Evolutionary conservation across 1,140 invertebrate genomes (phyloP).

Genomic region (Danaus melanippus): DNA sequence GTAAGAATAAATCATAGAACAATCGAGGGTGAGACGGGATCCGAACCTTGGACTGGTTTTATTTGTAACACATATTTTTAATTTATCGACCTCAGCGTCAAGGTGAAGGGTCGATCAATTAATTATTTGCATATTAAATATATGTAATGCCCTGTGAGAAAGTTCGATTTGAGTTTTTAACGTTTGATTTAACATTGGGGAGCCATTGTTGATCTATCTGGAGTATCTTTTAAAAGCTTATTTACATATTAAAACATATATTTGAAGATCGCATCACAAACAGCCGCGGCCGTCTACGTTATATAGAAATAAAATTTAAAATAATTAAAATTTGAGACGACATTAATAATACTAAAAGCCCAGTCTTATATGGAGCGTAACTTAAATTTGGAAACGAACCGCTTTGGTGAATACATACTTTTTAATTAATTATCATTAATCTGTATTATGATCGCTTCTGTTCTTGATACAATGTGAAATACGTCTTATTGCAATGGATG

Average conservation of each 20-base stretch:
- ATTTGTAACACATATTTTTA: slow-evolving; percentile 40
- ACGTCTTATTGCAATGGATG: slow-evolving; percentile 12
- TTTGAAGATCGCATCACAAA: too few species aligned
- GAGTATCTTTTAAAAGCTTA: too few species aligned
- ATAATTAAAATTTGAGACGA: too few species aligned
- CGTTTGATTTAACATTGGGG: too few species aligned
- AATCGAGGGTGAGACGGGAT: slow-evolving; percentile 45
- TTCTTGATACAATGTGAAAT: slow-evolving; percentile 11
- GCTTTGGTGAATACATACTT: slow-evolving; percentile 51
- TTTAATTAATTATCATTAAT: slow-evolving; percentile 65
- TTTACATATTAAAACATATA: too few species aligned
- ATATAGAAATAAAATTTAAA: neutral
- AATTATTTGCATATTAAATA: slow-evolving; percentile 59
- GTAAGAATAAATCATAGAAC: slow-evolving; percentile 64
- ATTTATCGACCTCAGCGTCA: slow-evolving; percentile 58
- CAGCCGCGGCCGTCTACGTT: too few species aligned
- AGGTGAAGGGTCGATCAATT: slow-evolving; percentile 36
- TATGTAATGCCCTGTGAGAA: slow-evolving; percentile 39
- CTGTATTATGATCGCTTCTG: slow-evolving; percentile 40
- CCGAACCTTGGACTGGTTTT: slow-evolving; percentile 44
- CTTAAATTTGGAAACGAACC: slow-evolving; percentile 51
- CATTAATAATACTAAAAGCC: slow-evolving; percentile 3
- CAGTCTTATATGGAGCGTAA: slow-evolving; percentile 25
- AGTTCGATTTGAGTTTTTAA: slow-evolving; percentile 11
- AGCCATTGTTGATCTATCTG: too few species aligned